phyloP scores from a whole-genome alignment of 1,140 invertebrate species.

The Drosophila micromelanica region DNA sequence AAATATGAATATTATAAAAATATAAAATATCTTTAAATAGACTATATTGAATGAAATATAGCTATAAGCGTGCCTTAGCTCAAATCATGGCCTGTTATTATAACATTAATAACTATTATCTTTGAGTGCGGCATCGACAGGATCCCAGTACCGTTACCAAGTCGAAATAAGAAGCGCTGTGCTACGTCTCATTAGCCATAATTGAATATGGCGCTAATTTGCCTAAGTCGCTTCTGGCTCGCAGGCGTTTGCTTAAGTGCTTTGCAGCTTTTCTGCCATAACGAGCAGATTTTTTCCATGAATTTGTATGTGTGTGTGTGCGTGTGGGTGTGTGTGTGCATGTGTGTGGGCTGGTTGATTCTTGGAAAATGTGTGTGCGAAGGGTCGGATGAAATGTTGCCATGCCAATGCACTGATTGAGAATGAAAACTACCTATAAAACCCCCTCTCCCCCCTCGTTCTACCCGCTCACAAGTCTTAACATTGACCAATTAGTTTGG shows the following conservation, averaged over 20 bases:
- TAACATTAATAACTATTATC: no score
- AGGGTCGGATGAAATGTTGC: conserved; percentile 5
- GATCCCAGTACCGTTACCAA: not conserved
- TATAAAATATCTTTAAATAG: no score
- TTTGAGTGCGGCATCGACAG: no score
- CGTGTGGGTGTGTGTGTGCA: conserved; percentile 4
- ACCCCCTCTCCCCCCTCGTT: no score
- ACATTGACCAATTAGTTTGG: conserved; percentile 41
- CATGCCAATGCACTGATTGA: conserved; percentile 30
- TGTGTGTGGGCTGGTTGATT: conserved; percentile 8
- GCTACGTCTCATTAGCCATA: conserved; percentile 69
- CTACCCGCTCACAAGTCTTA: not conserved
- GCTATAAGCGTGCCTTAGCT: no score
- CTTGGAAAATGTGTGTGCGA: conserved; percentile 15
- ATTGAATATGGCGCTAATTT: conserved; percentile 73
- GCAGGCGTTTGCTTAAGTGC: conserved; percentile 20
- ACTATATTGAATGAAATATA: no score
- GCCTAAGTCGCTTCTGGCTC: conserved; percentile 46
- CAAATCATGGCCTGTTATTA: no score
- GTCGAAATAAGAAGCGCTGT: conserved; percentile 3
- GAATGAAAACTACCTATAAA: not conserved
- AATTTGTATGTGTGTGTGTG: not conserved
- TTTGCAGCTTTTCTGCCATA: conserved; percentile 18
- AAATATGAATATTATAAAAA: no score
- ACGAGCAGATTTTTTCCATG: conserved; percentile 14